Base-by-base conservation (phyloP, 1,140 invertebrate species). In the Zaprionus davidi region DNA sequence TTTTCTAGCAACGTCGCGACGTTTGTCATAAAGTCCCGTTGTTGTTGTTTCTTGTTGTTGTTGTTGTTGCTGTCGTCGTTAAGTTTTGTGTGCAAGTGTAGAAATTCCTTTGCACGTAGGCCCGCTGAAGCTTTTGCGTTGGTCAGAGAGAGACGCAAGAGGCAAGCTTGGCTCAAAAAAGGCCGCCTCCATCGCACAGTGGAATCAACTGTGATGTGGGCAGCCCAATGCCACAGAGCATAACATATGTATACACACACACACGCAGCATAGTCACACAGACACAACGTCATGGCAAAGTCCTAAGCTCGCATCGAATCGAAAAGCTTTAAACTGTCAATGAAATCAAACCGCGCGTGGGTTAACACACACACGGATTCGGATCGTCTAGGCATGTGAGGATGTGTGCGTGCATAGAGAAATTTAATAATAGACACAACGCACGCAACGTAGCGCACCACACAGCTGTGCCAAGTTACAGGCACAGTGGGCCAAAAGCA, bases 21-120 rank as follows among this genome's bases (percentile, higher is more conserved):
- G 79, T 76, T 77, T 77, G 84, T 90, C 84, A 84, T 90, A 87
- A 87, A 90, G 84, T 87, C 84, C 84, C 84, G 84, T 87, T 87
- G 84, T 88, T 88, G 81, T 84, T 84, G 74, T 72, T 34, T 80
- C 55, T 44, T 71, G 28, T 24, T 60, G 17, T 46, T 41, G 57
- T 55, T 69, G 56, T 58, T 31, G 58, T 46, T 46, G 57, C 49
- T 69, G 51, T 58, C 22, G 58, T 44, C n/a, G 70, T 65, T 79
- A 62, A 59, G 76, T 78, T 79, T 82, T 82, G 80, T 82, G 81
- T 72, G 81, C 85, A 87, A 87, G 83, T 87, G 84, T 87, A 87
- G 34, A 88, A 84, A 87, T 87, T 87, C 83, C 83, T 87, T 87
- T 81, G 83, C 83, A 81, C 84, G 84, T 86, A 86, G 83, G 84